Percentiles rank a stretch among this genome's conserved stretches.
Conservation (phyloP, 2,888 invertebrate species). For the Plusia festucae region DNA sequence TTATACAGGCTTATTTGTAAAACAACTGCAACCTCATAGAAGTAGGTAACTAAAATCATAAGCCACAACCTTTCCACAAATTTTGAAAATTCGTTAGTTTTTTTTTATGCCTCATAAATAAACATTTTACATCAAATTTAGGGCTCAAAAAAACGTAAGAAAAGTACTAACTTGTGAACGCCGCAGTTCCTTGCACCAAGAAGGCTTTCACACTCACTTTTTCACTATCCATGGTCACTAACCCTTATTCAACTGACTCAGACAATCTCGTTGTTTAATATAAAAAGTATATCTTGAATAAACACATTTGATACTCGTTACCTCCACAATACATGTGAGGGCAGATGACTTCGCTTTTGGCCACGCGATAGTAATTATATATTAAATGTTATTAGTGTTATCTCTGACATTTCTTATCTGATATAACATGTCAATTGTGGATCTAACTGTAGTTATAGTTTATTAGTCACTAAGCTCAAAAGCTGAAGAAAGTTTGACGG, state of each 20-base stretch:
- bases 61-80: too few species aligned
- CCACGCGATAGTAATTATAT: constrained; percentile 8
- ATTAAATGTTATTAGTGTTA: constrained; percentile 29
- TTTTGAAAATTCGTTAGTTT: too few species aligned
- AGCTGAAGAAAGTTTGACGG: background rate
- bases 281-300: constrained; percentile 43
- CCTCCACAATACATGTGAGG: background rate
- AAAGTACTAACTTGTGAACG: constrained; percentile 55
- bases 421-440: constrained; percentile 24
- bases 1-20: too few species aligned
- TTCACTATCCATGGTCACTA: constrained; percentile 48
- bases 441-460: constrained; percentile 4
- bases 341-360: background rate
- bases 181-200: constrained; percentile 41
- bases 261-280: constrained; percentile 26
- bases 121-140: too few species aligned
- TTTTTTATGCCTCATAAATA: too few species aligned
- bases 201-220: constrained; percentile 39
- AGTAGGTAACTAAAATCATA: too few species aligned
- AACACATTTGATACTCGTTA: constrained; percentile 33
- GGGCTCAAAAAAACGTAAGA: constrained; percentile 8
- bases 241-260: constrained; percentile 36
- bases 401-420: constrained; percentile 37
- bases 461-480: too few species aligned
- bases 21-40: too few species aligned